Conservation (phyloP, 2,113 vertebrate species). For the Orcinus orca region DNA sequence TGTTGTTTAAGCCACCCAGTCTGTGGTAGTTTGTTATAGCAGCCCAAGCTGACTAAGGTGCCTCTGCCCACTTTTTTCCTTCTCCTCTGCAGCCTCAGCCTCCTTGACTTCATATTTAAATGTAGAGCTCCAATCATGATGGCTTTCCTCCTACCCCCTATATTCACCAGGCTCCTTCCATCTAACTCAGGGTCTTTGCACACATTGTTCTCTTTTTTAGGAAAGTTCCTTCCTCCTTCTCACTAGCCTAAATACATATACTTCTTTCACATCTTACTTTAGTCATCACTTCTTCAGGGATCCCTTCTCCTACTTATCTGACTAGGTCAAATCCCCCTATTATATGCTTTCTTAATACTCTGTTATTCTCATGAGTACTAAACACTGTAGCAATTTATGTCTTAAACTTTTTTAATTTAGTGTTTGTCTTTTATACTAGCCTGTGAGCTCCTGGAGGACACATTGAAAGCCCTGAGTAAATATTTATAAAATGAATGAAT, state of each 20-base stretch:
- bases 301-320: not conserved
- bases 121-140: not conserved
- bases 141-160: not conserved
- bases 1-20: not conserved
- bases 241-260: not conserved
- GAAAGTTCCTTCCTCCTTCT: not conserved
- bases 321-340: not conserved
- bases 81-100: not conserved
- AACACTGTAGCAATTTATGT: not conserved
- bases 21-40: not conserved
- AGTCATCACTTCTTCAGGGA: not conserved
- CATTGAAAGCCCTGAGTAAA: not conserved
- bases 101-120: not conserved
- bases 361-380: not conserved
- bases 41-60: not conserved
- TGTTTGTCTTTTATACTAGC: not conserved
- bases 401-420: not conserved
- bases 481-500: not conserved
- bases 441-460: not conserved
- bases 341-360: not conserved
- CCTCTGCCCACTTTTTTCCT: not conserved
- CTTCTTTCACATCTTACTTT: not conserved
- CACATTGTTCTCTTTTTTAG: not conserved
- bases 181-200: not conserved
- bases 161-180: not conserved